These are phyloP conservation scores for Drosophila algonquin DNA, from an alignment of 2,888 invertebrate species.

Conservation along the genomic window DNA sequence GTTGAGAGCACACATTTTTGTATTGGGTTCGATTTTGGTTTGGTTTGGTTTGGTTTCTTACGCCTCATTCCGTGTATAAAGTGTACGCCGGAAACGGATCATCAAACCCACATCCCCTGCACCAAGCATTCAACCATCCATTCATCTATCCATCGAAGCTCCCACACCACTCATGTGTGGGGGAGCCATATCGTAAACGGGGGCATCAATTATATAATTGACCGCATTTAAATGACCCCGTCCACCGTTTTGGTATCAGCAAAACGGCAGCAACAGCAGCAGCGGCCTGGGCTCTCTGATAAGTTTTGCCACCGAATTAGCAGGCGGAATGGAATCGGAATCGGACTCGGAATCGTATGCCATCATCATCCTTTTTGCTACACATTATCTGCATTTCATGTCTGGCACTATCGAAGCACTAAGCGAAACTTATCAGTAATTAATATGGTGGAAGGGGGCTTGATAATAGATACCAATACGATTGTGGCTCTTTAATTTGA, in stretches of 20 bases:
- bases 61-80: conserved; percentile 4
- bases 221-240: conserved; percentile 51
- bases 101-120: conserved; percentile 32
- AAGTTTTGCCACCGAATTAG: background rate
- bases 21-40: conserved; percentile 12
- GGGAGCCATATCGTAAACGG: background rate
- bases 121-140: conserved; percentile 5
- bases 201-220: conserved; percentile 64
- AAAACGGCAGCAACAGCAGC: conserved; percentile 21
- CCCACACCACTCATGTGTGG: conserved; percentile 8
- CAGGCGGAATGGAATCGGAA: background rate
- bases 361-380: background rate
- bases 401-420: background rate
- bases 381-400: background rate
- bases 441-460: background rate
- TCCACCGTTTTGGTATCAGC: conserved; percentile 18
- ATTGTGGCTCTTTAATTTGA: background rate
- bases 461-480: background rate
- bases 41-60: too few species aligned
- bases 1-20: conserved; percentile 40
- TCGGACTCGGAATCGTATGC: background rate
- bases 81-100: conserved; percentile 54
- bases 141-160: conserved; percentile 5
- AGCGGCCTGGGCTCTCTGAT: conserved; percentile 4
- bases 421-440: conserved; percentile 11